Evolutionary conservation across 1,140 invertebrate species (phyloP).

Genomic region (Drepana arcuata): DNA sequence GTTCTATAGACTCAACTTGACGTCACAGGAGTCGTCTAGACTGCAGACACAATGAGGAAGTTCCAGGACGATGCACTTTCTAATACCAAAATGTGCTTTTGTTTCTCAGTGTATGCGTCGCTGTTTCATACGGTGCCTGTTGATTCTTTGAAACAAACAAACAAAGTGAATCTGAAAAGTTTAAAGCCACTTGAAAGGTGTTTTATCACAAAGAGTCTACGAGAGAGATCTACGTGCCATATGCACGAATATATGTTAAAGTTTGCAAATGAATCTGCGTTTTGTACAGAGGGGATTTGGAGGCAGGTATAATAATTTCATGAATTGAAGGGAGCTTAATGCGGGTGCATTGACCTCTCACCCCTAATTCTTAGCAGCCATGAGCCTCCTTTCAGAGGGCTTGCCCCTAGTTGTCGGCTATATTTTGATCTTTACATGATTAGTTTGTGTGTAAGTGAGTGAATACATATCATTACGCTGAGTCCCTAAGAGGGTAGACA

Average conservation of each 20-base stretch:
- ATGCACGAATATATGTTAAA: not conserved
- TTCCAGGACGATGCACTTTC: conserved; percentile 31
- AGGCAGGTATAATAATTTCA: conserved; percentile 25
- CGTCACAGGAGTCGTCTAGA: conserved; percentile 32
- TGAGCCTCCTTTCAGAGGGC: conserved; percentile 21
- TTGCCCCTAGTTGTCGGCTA: conserved; percentile 8
- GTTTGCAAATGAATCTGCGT: conserved; percentile 1
- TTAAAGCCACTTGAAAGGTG: not conserved
- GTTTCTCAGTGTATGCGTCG: not conserved
- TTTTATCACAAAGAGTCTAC: not conserved
- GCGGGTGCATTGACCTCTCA: conserved; percentile 44
- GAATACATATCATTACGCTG: no score
- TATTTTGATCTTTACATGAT: conserved; percentile 10
- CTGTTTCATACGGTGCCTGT: not conserved
- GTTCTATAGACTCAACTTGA: conserved; percentile 17
- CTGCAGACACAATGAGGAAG: conserved; percentile 29
- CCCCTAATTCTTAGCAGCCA: conserved; percentile 39
- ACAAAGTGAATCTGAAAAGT: not conserved
- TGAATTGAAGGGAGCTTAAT: conserved; percentile 29
- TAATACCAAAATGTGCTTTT: not conserved
- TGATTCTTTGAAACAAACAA: not conserved
- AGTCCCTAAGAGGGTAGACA: not conserved
- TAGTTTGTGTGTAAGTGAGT: no score
- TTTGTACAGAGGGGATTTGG: conserved; percentile 3
- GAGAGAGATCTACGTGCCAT: not conserved